Evolutionary conservation across 2,797 vertebrate species (phyloP).

Genomic region (Avahi laniger): DNA sequence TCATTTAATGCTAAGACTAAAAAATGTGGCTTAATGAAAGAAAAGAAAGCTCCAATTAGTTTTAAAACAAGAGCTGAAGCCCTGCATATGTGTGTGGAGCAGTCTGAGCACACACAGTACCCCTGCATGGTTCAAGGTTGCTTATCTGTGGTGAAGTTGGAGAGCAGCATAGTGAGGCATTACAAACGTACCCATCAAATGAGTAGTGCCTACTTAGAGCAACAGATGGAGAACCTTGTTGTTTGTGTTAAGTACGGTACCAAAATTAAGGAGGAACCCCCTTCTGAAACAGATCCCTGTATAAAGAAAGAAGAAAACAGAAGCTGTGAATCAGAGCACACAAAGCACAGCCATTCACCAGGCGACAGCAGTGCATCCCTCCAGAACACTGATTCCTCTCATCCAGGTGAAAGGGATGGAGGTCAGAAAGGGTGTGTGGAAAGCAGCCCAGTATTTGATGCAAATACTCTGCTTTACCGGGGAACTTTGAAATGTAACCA

Average conservation of each 20-base stretch:
- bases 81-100: slow-evolving; percentile 96
- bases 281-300: slow-evolving; percentile 69
- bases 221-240: slow-evolving; percentile 88
- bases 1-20: slow-evolving; percentile 79
- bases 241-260: slow-evolving; percentile 86
- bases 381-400: slow-evolving; percentile 54
- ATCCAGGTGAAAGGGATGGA: slow-evolving; percentile 58
- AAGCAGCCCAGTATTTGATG: slow-evolving; percentile 64
- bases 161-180: slow-evolving; percentile 93
- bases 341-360: slow-evolving; percentile 33
- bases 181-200: slow-evolving; percentile 92
- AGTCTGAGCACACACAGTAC: slow-evolving; percentile 89
- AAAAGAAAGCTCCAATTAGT: slow-evolving; percentile 86
- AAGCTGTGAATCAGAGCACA: slow-evolving; percentile 64
- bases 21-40: slow-evolving; percentile 87
- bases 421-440: slow-evolving; percentile 70
- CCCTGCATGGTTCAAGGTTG: slow-evolving; percentile 97
- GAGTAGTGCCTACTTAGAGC: slow-evolving; percentile 82
- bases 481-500: slow-evolving; percentile 85
- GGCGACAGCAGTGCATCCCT: slow-evolving; percentile 54
- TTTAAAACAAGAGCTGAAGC: slow-evolving; percentile 95
- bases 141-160: slow-evolving; percentile 92
- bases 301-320: slow-evolving; percentile 75
- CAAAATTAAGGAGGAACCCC: slow-evolving; percentile 82
- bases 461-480: slow-evolving; percentile 76